Percentiles rank a stretch among this genome's conserved stretches.
Evolutionary conservation across 1,140 invertebrate genomes (phyloP).

Genomic region (Drosophila mauritiana): DNA sequence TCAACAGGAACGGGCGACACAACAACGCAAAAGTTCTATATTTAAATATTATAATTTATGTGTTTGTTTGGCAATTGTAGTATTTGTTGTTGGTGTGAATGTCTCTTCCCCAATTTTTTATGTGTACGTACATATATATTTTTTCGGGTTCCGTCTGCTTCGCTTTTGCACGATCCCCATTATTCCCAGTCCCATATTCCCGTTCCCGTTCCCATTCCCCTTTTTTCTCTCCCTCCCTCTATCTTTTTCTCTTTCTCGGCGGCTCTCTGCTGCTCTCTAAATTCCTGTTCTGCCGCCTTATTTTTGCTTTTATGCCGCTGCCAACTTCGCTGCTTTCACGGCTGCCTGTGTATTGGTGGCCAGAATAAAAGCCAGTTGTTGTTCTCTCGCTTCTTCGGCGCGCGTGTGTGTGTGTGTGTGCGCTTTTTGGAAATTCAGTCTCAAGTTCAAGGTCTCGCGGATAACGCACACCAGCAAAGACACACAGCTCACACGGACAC

Average conservation of each 20-base stretch:
- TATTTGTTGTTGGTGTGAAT: conserved; percentile 47
- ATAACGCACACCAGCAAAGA: conserved; percentile 52
- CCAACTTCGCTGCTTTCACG: conserved; percentile 29
- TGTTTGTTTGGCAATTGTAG: conserved; percentile 77
- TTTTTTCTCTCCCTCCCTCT: background rate
- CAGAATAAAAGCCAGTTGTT: conserved; percentile 43
- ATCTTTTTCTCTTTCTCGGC: conserved; percentile 3
- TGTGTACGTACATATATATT: background rate
- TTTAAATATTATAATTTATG: conserved; percentile 83
- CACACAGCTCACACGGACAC: conserved; percentile 27
- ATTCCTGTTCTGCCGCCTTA: conserved; percentile 77
- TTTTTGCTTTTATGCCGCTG: conserved; percentile 77
- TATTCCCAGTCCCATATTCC: conserved; percentile 30
- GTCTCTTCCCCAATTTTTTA: conserved; percentile 30
- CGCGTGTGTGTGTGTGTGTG: conserved; percentile 27
- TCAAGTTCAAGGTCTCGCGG: conserved; percentile 85
- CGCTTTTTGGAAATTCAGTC: conserved; percentile 85
- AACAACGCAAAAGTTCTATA: conserved; percentile 82
- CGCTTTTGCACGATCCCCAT: conserved; percentile 39
- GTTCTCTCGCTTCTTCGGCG: conserved; percentile 60
- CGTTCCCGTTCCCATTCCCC: background rate
- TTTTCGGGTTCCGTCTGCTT: conserved; percentile 20
- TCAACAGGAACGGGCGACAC: conserved; percentile 53
- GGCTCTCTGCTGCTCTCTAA: conserved; percentile 31
- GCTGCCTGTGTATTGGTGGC: conserved; percentile 21